Conservation (phyloP, 2,888 invertebrate species). For the Pristionchus mayeri region DNA sequence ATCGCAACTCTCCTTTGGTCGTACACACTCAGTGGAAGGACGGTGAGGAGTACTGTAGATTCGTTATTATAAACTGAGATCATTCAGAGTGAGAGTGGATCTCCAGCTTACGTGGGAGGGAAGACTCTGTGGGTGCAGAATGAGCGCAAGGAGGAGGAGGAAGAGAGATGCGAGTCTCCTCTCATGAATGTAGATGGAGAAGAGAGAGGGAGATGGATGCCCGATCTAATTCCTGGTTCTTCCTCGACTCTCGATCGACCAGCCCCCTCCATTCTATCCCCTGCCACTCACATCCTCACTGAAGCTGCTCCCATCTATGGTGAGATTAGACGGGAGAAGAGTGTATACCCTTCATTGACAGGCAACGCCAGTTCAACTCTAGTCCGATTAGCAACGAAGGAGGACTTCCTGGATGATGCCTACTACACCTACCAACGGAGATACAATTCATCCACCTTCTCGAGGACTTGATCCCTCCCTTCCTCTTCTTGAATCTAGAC, state of each 20-base stretch:
- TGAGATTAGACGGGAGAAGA: constrained; percentile 32
- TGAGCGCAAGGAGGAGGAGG: constrained; percentile 31
- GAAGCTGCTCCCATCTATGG: constrained; percentile 61
- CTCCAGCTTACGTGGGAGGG: constrained; percentile 17
- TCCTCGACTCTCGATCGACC: constrained; percentile 47
- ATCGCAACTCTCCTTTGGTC: constrained; percentile 65
- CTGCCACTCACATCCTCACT: constrained; percentile 64
- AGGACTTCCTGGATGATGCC: constrained; percentile 71
- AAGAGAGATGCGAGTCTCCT: constrained; percentile 49
- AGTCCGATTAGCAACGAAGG: constrained; percentile 60
- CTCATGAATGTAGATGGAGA: constrained; percentile 45
- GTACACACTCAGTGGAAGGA: constrained; percentile 49
- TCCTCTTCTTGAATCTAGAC: neutral
- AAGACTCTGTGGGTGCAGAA: constrained; percentile 44
- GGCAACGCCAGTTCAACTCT: constrained; percentile 57
- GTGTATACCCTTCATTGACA: neutral
- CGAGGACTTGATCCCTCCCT: neutral
- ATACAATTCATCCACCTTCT: constrained; percentile 49
- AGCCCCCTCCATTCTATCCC: constrained; percentile 57
- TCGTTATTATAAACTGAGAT: neutral
- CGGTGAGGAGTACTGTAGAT: constrained; percentile 43
- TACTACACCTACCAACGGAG: constrained; percentile 66
- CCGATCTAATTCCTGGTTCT: constrained; percentile 59
- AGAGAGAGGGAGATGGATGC: constrained; percentile 60
- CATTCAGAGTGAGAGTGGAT: constrained; percentile 38